phyloP scores from a whole-genome alignment of 2,888 invertebrate genomes.

The Ischnus inquisitorius region DNA sequence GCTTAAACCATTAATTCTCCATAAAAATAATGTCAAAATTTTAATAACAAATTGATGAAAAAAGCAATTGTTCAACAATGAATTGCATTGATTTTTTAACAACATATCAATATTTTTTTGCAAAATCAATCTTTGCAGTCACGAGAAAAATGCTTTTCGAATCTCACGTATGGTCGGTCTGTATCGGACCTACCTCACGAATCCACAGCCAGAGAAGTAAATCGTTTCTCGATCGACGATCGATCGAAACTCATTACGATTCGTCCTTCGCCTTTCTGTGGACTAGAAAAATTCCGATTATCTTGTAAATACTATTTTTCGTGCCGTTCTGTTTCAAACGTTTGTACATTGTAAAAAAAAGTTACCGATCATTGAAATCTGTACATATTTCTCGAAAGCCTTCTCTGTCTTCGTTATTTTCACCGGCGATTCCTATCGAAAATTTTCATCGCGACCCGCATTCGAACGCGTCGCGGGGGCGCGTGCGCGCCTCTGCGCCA shows the following conservation, averaged over 20 bases:
- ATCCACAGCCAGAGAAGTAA: conserved; percentile 1
- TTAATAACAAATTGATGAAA: too few relatives aligned
- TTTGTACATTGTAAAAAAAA: neutral
- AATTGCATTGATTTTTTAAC: too few relatives aligned
- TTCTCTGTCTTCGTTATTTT: neutral
- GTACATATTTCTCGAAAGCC: neutral
- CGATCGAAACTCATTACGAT: conserved; percentile 3
- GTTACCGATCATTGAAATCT: neutral
- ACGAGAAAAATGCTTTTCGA: too few relatives aligned
- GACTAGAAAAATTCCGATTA: neutral
- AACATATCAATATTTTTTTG: too few relatives aligned
- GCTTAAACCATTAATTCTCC: too few relatives aligned
- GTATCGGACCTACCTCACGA: too few relatives aligned
- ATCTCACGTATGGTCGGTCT: too few relatives aligned
- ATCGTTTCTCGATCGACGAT: conserved; percentile 32
- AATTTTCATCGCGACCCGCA: too few relatives aligned
- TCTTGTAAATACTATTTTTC: neutral
- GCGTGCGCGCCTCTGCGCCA: conserved; percentile 1
- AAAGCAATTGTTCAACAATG: too few relatives aligned
- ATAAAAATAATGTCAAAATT: too few relatives aligned
- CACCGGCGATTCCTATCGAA: neutral
- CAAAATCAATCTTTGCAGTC: too few relatives aligned
- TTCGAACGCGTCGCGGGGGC: neutral
- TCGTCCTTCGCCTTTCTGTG: neutral
- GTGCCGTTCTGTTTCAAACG: neutral